Base-by-base conservation (phyloP, 2,113 vertebrate genomes). In the Spea multiplicata region DNA sequence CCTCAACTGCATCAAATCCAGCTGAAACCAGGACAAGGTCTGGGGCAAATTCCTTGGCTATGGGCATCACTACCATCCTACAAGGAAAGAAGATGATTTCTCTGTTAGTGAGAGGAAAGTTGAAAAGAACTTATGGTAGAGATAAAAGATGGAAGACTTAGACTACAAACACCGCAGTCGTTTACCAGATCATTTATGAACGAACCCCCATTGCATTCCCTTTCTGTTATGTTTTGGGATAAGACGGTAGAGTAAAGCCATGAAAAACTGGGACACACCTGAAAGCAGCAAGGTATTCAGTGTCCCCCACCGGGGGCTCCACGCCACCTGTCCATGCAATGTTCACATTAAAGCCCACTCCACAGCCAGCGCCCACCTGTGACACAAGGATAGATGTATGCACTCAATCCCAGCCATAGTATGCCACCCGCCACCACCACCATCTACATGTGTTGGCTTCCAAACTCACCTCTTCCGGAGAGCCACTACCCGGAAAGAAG, bases 21-120 rank as follows among this genome's bases (percentile, higher is more conserved):
- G 94, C 94, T 0, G 94, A 96, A 82, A 96, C 93, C 76, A 96
- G 88, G 82, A 96, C 94, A 87, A 96, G 84, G 0, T 95, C 94
- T 0, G 94, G 94, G 71, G 87, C 92, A 86, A 96, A 96, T 85
- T 95, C 92, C 0, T 90, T 87, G 83, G 94, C 94, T 17, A 96
- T 94, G 66, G 94, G 94, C 93, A 95, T 95, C 88, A 96, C 94
- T 86, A 95, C 94, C 8, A 93, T 94, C 91, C 94, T 95, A 86
- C 46, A 79, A 67, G 46, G 44, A 81, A 30, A 30, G 30, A 30
- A 30, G 30, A 30, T 30, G 30, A 30, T 30, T 30, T 30, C 30
- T 30, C 30, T 30, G 30, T 30, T 30, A 30, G 30, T 30, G 30
- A 30, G 30, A 30, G 30, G 30, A 30, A 30, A 30, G 30, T 30